phyloP scores from a whole-genome alignment of 2,797 vertebrate species.

The Tarsius wallacei region DNA sequence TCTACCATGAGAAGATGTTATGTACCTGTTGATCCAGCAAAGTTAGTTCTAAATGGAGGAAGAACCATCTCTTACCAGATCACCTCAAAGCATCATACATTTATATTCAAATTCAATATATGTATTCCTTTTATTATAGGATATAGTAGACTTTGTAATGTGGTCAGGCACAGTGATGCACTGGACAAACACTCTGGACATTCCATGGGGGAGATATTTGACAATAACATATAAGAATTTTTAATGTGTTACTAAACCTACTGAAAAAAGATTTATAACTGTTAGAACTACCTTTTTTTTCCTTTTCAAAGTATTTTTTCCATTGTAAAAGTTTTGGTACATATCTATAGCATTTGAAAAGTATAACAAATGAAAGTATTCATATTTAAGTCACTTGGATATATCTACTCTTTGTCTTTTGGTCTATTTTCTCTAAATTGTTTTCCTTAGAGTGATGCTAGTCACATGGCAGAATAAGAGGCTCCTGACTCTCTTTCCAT shows the following conservation, averaged over 20 bases:
- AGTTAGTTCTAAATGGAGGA: neutral
- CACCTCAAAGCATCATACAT: neutral
- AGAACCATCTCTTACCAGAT: neutral
- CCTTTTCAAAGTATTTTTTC: neutral
- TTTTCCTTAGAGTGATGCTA: neutral
- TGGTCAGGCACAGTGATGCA: neutral
- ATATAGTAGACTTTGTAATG: neutral
- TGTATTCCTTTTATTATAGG: neutral
- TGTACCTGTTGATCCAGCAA: neutral
- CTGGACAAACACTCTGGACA: neutral
- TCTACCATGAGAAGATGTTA: neutral
- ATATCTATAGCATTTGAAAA: neutral
- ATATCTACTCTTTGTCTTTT: neutral
- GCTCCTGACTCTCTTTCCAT: neutral
- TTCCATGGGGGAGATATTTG: neutral
- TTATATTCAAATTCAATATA: constrained; percentile 1
- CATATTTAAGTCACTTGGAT: neutral
- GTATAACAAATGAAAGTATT: neutral
- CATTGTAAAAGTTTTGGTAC: neutral
- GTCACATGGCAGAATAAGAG: neutral
- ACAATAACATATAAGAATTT: neutral
- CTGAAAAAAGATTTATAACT: neutral
- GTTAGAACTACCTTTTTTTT: constrained; percentile 24
- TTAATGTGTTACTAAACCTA: neutral
- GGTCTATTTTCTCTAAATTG: neutral